Evolutionary conservation across 2,888 invertebrate species (phyloP), one percentile per base, ranked within the genome.

Genomic region (Agrochola lota): DNA sequence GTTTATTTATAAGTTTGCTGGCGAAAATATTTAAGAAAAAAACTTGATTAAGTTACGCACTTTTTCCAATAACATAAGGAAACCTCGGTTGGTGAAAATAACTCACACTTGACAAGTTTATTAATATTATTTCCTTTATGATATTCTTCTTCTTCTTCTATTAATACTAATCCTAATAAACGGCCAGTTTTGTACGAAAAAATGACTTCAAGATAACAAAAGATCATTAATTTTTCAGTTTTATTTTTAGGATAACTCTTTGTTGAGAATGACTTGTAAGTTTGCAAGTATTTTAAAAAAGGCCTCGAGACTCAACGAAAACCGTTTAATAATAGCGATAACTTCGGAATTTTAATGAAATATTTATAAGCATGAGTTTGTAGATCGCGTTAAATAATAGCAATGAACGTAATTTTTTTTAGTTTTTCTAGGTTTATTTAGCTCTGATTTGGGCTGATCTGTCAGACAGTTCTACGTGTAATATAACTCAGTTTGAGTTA

Each of bases 201-300:
- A 20, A 20, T 35, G 12, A 17, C 35, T 35, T n/a, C 7, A n/a
- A 30, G 46, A 71, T 66, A 66, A n/a, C 20, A 12, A 17, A 52
- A 52, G 40, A 43, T 75, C 60, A 52, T 62, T 3, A 9, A 52
- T 62, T 30, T 23, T 43, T 60, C 23, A 2, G 40, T 30, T 74
- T 74, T 43, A 20, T 62, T 62, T 75, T 52, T 62, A 15, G 20
- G 4, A 5, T 26, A 17, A 52, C 7, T 20, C 7, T 43, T 75
- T 20, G 52, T 43, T 15, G 7, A 74, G 40, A 43, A 75, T 60
- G 35, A 49, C 35, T 74, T 35, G 35, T 35, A 71, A 49, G 12
- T 35, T 74, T 35, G 1, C 5, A 35, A 43, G n/a, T 20, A 59
- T 35, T 57, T 4, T 12, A 6, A 35, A 59, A 60, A 40, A 17